A percentile compares a stretch with the other conserved stretches of the same genome.
Evolutionary conservation across 2,113 vertebrate genomes (phyloP).

Genomic region (Setophaga petechia): DNA sequence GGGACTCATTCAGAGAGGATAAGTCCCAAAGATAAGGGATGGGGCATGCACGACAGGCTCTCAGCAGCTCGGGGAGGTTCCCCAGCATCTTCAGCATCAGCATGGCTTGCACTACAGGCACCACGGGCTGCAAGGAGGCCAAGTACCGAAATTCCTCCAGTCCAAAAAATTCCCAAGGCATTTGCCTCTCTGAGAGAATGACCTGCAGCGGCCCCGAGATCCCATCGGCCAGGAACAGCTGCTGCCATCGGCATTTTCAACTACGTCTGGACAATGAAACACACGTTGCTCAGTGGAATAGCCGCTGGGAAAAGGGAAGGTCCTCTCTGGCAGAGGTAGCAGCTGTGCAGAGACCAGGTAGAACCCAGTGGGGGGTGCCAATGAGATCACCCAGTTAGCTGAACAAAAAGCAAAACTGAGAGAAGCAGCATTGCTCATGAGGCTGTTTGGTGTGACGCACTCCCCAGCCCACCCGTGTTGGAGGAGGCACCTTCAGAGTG

Average conservation of each 20-base stretch:
- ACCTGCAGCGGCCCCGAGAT: accelerated
- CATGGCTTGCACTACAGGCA: neutral
- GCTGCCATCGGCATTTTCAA: neutral
- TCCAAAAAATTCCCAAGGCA: neutral
- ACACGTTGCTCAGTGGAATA: accelerated
- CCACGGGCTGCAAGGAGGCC: neutral
- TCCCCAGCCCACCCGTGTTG: neutral
- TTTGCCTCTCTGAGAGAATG: neutral
- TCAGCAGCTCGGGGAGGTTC: neutral
- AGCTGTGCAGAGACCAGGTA: neutral
- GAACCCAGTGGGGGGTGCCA: neutral
- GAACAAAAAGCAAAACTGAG: neutral
- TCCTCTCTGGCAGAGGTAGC: neutral
- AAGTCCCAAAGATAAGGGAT: neutral
- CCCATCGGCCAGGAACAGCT: neutral
- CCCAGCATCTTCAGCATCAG: neutral
- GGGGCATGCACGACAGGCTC: neutral
- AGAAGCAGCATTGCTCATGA: constrained; percentile 14
- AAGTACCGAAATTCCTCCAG: neutral
- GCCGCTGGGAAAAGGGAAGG: neutral
- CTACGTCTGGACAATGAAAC: accelerated
- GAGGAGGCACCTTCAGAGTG: neutral
- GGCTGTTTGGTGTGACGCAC: neutral
- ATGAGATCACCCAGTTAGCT: neutral
- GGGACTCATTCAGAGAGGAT: neutral